Base-by-base conservation (phyloP, 2,888 invertebrate genomes). In the Branchellion lobata region DNA sequence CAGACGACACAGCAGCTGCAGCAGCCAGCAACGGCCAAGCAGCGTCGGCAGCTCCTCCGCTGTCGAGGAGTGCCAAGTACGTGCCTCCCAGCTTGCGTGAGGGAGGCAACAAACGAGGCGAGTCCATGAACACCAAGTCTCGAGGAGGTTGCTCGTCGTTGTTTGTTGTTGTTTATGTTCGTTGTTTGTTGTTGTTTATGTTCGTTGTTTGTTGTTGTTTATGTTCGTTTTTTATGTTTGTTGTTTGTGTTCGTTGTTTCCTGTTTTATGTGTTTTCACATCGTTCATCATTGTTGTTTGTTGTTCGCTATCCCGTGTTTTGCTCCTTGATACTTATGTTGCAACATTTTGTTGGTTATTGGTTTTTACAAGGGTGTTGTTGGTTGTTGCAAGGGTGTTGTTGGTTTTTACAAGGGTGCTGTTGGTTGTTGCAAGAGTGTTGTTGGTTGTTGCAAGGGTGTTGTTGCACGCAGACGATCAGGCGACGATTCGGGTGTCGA, bases 401-500 rank as follows among this genome's bases (percentile, higher is more conserved):
- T n/a, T n/a, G n/a, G n/a, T n/a, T n/a, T n/a, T n/a, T n/a, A n/a
- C n/a, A n/a, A n/a, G n/a, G n/a, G n/a, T n/a, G n/a, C n/a, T n/a
- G n/a, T n/a, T n/a, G n/a, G n/a, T n/a, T n/a, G n/a, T n/a, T n/a
- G n/a, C n/a, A n/a, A n/a, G n/a, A n/a, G n/a, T n/a, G n/a, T n/a
- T n/a, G n/a, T n/a, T n/a, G n/a, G n/a, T n/a, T n/a, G n/a, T n/a
- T n/a, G n/a, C n/a, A n/a, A n/a, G n/a, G n/a, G n/a, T n/a, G n/a
- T n/a, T n/a, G n/a, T n/a, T n/a, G 14, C 40, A 40, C 79, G 1
- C 80, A 86, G 87, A 87, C 83, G 87, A 87, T 79, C 84, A 85
- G 2, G 93, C 94, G 1, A 97, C 99, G 21, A 95, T 99, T 84
- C 92, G 98, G 84, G 96, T 99, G 82, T 96, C 97, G 18, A 99